phyloP scores from a whole-genome alignment of 92 coral and sea anemone species.

The Parazoanthus atlanticus region DNA sequence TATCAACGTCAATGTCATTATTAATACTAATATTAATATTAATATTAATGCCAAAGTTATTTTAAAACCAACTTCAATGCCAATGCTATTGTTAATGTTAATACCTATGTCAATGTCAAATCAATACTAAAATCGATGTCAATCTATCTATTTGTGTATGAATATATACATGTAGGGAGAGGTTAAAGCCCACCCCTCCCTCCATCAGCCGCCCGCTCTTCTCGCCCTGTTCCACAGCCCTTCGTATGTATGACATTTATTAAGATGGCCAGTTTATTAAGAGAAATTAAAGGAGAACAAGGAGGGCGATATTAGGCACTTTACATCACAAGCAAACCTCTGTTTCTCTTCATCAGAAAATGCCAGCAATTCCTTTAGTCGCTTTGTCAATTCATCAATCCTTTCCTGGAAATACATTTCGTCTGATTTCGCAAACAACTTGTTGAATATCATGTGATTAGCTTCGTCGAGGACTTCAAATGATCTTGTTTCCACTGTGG shows the following conservation, averaged over 20 bases:
- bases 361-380: slow-evolving; percentile 1
- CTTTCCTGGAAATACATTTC: slow-evolving; percentile 26
- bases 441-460: slow-evolving; percentile 32
- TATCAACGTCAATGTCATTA: neutral
- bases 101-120: no score
- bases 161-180: no score
- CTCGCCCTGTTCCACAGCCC: no score
- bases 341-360: slow-evolving; percentile 33
- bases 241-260: no score
- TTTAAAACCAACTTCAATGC: neutral
- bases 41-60: neutral
- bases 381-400: slow-evolving; percentile 6
- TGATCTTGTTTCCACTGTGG: slow-evolving; percentile 22
- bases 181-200: no score
- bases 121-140: no score
- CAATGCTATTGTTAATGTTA: no score
- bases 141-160: no score
- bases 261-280: neutral
- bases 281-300: neutral
- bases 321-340: neutral
- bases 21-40: neutral
- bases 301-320: no score
- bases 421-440: slow-evolving; percentile 28
- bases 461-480: slow-evolving; percentile 35
- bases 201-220: no score